Conservation (phyloP, 1,140 invertebrate genomes). For the Coenobita brevimanus region DNA sequence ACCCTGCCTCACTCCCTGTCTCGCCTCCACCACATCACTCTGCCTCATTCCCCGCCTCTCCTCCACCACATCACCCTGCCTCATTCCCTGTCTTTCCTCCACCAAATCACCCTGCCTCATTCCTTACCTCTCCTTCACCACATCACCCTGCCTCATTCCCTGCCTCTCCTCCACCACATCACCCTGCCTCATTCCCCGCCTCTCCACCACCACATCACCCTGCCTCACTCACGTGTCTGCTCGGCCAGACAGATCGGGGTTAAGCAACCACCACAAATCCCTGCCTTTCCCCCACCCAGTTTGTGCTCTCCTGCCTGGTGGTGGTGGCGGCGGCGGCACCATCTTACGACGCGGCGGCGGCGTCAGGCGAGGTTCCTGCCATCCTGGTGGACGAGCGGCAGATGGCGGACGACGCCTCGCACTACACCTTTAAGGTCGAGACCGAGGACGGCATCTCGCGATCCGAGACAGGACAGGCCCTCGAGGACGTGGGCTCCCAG, state of each 20-base stretch:
- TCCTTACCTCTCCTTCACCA: too few species aligned
- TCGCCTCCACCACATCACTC: too few species aligned
- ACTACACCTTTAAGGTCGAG: slow-evolving; percentile 10
- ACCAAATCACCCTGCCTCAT: too few species aligned
- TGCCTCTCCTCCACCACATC: too few species aligned
- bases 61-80: too few species aligned
- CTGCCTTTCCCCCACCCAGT: neutral
- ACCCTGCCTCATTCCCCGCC: too few species aligned
- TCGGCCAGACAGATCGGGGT: neutral
- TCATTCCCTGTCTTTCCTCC: too few species aligned
- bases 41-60: too few species aligned
- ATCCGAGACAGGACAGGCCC: neutral
- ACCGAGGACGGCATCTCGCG: neutral
- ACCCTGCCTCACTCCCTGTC: too few species aligned
- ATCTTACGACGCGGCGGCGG: neutral
- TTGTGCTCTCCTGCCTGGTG: neutral
- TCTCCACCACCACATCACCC: neutral
- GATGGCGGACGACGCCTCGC: slow-evolving; percentile 5
- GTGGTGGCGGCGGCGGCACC: neutral
- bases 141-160: too few species aligned
- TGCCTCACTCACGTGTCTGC: neutral
- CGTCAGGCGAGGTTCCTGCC: neutral
- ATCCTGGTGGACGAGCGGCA: slow-evolving; percentile 12
- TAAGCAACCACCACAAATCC: neutral
- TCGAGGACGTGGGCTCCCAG: too few species aligned